Conservation (phyloP, 1,140 invertebrate species). For the Matsumurasca onukii region DNA sequence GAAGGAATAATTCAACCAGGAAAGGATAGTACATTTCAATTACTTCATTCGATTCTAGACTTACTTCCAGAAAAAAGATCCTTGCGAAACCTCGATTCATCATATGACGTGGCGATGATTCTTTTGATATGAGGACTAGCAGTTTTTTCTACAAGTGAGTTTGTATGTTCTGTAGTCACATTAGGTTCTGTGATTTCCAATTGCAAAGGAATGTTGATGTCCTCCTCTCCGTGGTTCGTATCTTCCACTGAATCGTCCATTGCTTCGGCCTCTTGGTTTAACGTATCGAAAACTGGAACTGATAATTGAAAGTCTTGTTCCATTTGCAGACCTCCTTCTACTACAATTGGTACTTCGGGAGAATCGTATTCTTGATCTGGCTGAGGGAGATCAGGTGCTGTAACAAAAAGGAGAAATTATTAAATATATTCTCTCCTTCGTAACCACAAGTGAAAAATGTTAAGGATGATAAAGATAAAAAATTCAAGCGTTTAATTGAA, state of each 20-base stretch:
- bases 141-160: background rate
- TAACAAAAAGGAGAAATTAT: background rate
- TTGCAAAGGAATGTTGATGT: background rate
- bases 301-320: constrained; percentile 11
- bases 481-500: background rate
- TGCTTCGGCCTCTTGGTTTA: background rate
- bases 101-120: background rate
- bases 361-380: background rate
- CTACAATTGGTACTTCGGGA: background rate
- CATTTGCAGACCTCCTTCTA: constrained; percentile 11
- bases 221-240: background rate
- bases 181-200: background rate
- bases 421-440: background rate
- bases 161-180: background rate
- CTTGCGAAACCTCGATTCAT: constrained; percentile 10
- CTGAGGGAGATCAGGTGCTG: constrained; percentile 5
- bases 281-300: background rate
- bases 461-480: background rate
- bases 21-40: background rate
- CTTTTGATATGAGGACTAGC: background rate
- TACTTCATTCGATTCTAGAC: background rate
- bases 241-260: background rate
- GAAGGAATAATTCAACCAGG: background rate
- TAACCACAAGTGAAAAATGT: background rate
- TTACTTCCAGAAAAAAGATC: constrained; percentile 3